Evolutionary conservation across 2,797 vertebrate species (phyloP).

Genomic region (Remorina albescens): DNA sequence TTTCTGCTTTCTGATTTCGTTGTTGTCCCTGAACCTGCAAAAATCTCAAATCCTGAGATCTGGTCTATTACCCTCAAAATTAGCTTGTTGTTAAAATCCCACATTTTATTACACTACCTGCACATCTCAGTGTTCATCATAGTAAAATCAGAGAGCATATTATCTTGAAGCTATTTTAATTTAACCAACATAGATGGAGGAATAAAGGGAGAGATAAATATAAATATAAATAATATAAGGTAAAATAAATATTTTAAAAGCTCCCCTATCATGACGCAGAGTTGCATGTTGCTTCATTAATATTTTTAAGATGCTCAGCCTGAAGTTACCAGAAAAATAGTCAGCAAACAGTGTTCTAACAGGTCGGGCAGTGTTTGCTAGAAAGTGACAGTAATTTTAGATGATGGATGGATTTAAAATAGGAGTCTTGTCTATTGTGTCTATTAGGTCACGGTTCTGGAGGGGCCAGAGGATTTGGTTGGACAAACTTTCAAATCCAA

Average conservation of each 20-base stretch:
- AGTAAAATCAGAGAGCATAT: background rate
- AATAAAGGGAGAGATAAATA: background rate
- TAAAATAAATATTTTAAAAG: constrained; percentile 14
- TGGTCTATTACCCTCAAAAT: background rate
- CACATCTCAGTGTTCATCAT: background rate
- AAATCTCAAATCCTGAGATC: background rate
- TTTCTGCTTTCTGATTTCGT: background rate
- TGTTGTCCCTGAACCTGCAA: too few species aligned
- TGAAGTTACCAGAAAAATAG: background rate
- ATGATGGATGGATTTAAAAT: background rate
- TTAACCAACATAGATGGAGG: background rate
- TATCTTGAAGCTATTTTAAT: background rate
- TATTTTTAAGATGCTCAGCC: background rate
- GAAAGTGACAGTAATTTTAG: too few species aligned
- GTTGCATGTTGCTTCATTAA: background rate
- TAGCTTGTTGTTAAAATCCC: background rate
- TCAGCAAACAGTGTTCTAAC: background rate
- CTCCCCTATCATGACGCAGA: background rate
- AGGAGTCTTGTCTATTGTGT: background rate
- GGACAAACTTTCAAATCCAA: background rate
- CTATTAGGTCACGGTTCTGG: background rate
- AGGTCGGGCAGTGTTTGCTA: background rate
- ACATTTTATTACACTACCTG: background rate
- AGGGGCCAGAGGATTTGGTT: background rate
- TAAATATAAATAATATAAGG: too few species aligned